A percentile compares a stretch with the other conserved stretches of the same genome.
Conservation (phyloP, 2,888 invertebrate species). For the Scaptomyza parva region DNA sequence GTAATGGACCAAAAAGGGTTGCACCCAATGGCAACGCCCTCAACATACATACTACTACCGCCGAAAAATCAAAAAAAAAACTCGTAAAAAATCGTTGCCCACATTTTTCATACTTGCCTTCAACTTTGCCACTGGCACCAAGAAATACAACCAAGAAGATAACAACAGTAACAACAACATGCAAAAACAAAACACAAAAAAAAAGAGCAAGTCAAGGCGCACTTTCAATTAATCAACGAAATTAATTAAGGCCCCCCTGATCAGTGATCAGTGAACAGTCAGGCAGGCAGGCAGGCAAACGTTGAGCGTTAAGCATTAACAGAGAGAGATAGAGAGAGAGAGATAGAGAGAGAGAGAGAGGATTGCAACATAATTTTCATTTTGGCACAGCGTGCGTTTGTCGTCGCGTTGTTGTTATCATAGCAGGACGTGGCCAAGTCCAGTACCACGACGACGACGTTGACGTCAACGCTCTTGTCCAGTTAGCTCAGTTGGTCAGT, state of each 20-base stretch:
- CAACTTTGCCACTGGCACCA: slow-evolving; percentile 69
- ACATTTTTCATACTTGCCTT: slow-evolving; percentile 68
- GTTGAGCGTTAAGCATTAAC: slow-evolving; percentile 19
- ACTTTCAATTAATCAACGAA: slow-evolving; percentile 80
- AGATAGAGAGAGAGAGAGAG: slow-evolving; percentile 13
- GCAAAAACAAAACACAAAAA: background rate
- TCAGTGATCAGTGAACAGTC: slow-evolving; percentile 42
- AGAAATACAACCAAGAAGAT: slow-evolving; percentile 13
- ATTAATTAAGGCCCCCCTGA: slow-evolving; percentile 73
- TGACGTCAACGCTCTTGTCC: slow-evolving; percentile 36
- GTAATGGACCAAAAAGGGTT: slow-evolving; percentile 68
- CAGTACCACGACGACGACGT: slow-evolving; percentile 17
- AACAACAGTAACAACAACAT: background rate
- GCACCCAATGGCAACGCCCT: slow-evolving; percentile 68
- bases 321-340: too few relatives aligned
- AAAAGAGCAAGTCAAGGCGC: slow-evolving; percentile 50
- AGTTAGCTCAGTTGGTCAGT: slow-evolving; percentile 55
- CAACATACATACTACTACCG: slow-evolving; percentile 70
- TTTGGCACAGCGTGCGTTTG: slow-evolving; percentile 76
- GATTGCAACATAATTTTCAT: slow-evolving; percentile 77
- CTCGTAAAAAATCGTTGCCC: slow-evolving; percentile 18
- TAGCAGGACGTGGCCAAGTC: slow-evolving; percentile 55
- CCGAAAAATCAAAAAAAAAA: slow-evolving; percentile 24
- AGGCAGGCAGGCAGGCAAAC: slow-evolving; percentile 50
- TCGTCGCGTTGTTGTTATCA: slow-evolving; percentile 77